Evolutionary conservation across 2,113 vertebrate species (phyloP).

Genomic region (Burhinus bistriatus): DNA sequence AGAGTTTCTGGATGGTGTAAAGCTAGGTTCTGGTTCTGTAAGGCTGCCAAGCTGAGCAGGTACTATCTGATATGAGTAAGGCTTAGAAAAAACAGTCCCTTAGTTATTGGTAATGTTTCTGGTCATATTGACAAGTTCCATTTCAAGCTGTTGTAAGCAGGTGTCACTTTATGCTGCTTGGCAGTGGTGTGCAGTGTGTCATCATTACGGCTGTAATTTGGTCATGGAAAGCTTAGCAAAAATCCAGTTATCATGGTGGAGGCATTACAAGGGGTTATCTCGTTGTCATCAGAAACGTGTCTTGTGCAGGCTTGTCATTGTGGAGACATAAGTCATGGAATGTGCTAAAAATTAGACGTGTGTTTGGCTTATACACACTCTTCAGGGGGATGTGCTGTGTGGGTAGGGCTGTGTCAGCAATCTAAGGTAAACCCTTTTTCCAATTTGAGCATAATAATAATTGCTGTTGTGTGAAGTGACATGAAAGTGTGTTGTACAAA

Average conservation of each 20-base stretch:
- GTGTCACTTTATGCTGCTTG: conserved; percentile 42
- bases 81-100: background rate
- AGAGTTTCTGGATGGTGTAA: background rate
- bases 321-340: background rate
- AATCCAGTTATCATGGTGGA: conserved; percentile 62
- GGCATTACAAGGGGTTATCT: conserved; percentile 53
- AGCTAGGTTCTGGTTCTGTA: background rate
- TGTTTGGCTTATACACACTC: background rate
- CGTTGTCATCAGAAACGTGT: background rate
- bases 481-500: background rate
- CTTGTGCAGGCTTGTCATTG: background rate
- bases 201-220: conserved; percentile 38
- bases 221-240: conserved; percentile 59
- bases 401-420: background rate
- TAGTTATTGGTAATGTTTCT: background rate
- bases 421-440: background rate
- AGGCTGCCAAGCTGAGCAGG: background rate
- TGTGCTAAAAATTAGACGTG: background rate
- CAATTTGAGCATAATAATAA: background rate
- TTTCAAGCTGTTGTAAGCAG: conserved; percentile 39
- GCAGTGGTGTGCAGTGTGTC: conserved; percentile 28
- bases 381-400: background rate
- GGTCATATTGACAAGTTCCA: background rate
- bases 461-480: background rate
- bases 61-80: background rate